Percentiles rank a stretch among this genome's conserved stretches.
Evolutionary conservation across 2,113 vertebrate genomes (phyloP).

Genomic region (Clinocottus analis): DNA sequence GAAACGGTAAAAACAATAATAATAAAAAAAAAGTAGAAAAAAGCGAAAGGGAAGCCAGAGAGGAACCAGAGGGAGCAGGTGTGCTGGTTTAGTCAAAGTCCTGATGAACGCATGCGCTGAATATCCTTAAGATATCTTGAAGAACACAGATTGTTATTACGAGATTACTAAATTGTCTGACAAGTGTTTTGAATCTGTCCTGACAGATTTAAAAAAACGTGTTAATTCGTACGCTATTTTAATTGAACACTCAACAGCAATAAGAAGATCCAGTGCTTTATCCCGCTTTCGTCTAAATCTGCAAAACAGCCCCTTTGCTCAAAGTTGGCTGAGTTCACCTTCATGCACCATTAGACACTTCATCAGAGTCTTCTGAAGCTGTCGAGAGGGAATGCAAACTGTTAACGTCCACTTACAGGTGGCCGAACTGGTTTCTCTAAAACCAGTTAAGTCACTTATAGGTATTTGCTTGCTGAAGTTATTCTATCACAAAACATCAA

Average conservation of each 20-base stretch:
- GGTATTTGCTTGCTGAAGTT: background rate
- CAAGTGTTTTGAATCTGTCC: background rate
- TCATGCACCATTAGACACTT: constrained; percentile 31
- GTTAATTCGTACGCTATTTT: background rate
- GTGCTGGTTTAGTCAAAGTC: constrained; percentile 17
- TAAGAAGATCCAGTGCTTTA: background rate
- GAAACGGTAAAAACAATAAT: background rate
- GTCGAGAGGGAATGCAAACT: constrained; percentile 4
- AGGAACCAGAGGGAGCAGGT: constrained; percentile 22
- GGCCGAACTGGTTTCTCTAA: constrained; percentile 29
- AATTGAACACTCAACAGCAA: background rate
- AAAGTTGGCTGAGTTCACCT: constrained; percentile 5
- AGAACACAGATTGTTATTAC: constrained; percentile 11
- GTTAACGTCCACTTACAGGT: background rate
- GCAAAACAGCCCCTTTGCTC: background rate
- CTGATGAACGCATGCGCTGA: constrained; percentile 28
- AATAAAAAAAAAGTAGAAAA: background rate
- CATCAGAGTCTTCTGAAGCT: background rate
- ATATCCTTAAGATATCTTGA: constrained; percentile 39
- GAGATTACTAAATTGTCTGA: background rate
- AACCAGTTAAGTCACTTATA: background rate
- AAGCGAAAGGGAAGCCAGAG: background rate
- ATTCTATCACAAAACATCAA: background rate
- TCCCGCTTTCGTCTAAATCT: background rate
- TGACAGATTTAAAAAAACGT: too few relatives aligned